phyloP scores from a whole-genome alignment of 1,140 invertebrate species.

The Pogonomyrmex barbatus region DNA sequence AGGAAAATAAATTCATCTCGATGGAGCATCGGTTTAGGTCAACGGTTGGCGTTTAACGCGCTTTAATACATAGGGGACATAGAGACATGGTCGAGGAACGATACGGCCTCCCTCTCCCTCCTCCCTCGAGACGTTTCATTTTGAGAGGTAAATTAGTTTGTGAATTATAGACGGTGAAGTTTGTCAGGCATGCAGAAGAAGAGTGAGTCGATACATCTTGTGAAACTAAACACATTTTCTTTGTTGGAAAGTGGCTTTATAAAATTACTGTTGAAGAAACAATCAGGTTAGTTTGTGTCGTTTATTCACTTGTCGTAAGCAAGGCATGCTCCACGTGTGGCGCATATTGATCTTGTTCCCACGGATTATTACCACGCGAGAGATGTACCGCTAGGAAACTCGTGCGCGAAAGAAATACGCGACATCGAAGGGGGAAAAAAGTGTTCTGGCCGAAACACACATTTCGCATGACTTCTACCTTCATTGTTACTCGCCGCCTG shows the following conservation, averaged over 20 bases:
- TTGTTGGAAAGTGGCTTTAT: background rate
- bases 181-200: background rate
- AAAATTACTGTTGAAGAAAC: background rate
- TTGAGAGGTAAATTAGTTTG: background rate
- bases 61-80: background rate
- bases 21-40: background rate
- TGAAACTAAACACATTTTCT: background rate
- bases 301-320: slow-evolving; percentile 35
- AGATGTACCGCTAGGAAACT: background rate
- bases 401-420: background rate
- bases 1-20: slow-evolving; percentile 6
- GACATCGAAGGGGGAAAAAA: background rate
- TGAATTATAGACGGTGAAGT: slow-evolving; percentile 16
- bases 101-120: background rate
- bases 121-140: background rate
- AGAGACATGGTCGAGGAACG: background rate
- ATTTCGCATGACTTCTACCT: background rate
- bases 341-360: slow-evolving; percentile 31
- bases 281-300: background rate
- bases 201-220: background rate
- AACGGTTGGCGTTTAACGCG: background rate
- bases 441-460: slow-evolving; percentile 6
- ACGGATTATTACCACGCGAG: background rate
- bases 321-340: background rate
- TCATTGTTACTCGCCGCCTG: slow-evolving; percentile 17